A percentile compares a stretch with the other conserved stretches of the same genome.
These are phyloP conservation scores for Sphaerodactylus townsendi DNA, from an alignment of 2,113 vertebrate genomes.

Conservation along the genomic window DNA sequence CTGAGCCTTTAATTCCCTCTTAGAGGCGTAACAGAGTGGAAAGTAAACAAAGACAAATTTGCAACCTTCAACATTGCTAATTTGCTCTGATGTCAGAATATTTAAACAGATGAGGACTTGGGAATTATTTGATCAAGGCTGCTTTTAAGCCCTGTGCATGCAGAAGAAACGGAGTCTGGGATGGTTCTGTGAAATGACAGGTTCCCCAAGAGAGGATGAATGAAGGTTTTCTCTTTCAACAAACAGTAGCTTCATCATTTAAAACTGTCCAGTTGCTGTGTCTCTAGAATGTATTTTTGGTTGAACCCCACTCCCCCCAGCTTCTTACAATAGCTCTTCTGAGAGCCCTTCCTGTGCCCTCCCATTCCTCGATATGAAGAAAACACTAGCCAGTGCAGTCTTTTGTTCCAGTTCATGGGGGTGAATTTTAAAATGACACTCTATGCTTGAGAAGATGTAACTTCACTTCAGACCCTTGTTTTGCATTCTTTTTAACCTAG, in stretches of 20 bases:
- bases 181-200: constrained; percentile 72
- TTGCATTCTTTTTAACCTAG: constrained; percentile 4
- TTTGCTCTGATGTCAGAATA: constrained; percentile 86
- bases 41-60: constrained; percentile 85
- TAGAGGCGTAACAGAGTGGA: constrained; percentile 79
- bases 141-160: constrained; percentile 79
- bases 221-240: constrained; percentile 73
- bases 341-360: constrained; percentile 49
- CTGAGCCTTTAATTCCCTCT: constrained; percentile 85
- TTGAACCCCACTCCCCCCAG: constrained; percentile 3
- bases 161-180: constrained; percentile 71
- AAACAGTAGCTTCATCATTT: constrained; percentile 69
- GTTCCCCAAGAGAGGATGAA: constrained; percentile 71
- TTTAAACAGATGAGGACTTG: constrained; percentile 76
- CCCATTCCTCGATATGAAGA: constrained; percentile 24
- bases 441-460: constrained; percentile 29
- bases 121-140: constrained; percentile 79
- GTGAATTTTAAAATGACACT: constrained; percentile 40
- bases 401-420: constrained; percentile 35
- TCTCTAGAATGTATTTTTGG: constrained; percentile 36
- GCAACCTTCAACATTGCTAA: constrained; percentile 81
- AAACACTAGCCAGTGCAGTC: constrained; percentile 10
- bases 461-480: constrained; percentile 18
- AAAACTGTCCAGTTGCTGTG: constrained; percentile 43
- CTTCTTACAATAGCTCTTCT: constrained; percentile 34